phyloP scores from a whole-genome alignment of 1,140 invertebrate species.

The Onthophagus taurus region DNA sequence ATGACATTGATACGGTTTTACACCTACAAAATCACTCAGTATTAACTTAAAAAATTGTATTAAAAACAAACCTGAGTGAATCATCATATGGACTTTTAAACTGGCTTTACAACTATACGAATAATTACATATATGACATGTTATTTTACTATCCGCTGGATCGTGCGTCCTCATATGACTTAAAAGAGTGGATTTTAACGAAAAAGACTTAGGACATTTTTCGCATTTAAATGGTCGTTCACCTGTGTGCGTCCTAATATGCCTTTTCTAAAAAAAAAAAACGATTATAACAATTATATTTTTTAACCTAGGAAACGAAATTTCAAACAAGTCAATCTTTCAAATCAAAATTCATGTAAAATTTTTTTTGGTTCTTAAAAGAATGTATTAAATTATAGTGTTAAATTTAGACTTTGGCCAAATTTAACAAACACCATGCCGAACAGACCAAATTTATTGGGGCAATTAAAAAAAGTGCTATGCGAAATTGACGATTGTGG shows the following conservation, averaged over 20 bases:
- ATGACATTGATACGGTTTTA: constrained; percentile 56
- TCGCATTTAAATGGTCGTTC: constrained; percentile 57
- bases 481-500: too few species aligned
- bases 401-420: too few species aligned
- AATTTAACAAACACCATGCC: too few species aligned
- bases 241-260: constrained; percentile 52
- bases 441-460: too few species aligned
- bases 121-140: constrained; percentile 50
- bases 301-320: too few species aligned
- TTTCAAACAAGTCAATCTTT: too few species aligned
- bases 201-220: constrained; percentile 54
- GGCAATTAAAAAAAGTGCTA: too few species aligned
- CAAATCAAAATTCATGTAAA: too few species aligned
- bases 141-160: constrained; percentile 40
- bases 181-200: constrained; percentile 57
- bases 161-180: constrained; percentile 51
- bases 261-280: constrained; percentile 30
- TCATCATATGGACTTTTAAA: constrained; percentile 58
- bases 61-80: constrained; percentile 23
- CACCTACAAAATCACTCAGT: constrained; percentile 39
- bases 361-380: too few species aligned
- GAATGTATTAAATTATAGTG: constrained; percentile 3
- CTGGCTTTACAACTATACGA: constrained; percentile 52
- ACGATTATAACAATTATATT: too few species aligned
- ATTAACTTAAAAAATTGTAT: neutral